Conservation (phyloP, 2,888 invertebrate genomes). For the Acrocera orbiculus region DNA sequence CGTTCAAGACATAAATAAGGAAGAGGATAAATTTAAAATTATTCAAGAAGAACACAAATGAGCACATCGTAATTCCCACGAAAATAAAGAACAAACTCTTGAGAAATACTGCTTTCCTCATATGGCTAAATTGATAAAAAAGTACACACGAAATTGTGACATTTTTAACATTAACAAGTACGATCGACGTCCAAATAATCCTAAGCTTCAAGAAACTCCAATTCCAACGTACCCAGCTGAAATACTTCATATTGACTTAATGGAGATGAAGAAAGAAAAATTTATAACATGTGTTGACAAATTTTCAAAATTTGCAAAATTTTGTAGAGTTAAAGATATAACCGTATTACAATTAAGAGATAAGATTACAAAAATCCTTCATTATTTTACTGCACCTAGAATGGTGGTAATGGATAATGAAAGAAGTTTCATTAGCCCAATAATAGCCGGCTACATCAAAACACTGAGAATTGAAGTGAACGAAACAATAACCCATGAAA, state of each 20-base stretch:
- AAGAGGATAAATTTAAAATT: background rate
- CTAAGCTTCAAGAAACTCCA: background rate
- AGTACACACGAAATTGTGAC: background rate
- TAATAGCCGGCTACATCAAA: background rate
- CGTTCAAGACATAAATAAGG: background rate
- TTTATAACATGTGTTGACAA: background rate
- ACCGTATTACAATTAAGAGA: background rate
- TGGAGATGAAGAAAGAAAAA: too few species aligned
- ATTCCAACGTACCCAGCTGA: conserved; percentile 1
- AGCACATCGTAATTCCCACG: background rate
- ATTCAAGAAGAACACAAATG: conserved; percentile 3
- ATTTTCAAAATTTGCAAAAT: conserved; percentile 3
- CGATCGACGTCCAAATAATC: background rate
- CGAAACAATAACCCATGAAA: too few species aligned
- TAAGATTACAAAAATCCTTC: background rate
- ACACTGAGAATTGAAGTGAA: background rate
- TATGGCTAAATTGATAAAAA: background rate
- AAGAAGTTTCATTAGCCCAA: background rate
- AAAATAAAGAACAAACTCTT: conserved; percentile 1
- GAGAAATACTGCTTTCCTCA: conserved; percentile 3
- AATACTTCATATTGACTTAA: background rate
- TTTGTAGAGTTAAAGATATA: background rate
- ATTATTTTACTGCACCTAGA: background rate
- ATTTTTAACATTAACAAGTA: background rate
- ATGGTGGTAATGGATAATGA: background rate